Base-by-base conservation (phyloP, 37 sponge, comb jelly and placozoan species). In the Haliclona indistincta region DNA sequence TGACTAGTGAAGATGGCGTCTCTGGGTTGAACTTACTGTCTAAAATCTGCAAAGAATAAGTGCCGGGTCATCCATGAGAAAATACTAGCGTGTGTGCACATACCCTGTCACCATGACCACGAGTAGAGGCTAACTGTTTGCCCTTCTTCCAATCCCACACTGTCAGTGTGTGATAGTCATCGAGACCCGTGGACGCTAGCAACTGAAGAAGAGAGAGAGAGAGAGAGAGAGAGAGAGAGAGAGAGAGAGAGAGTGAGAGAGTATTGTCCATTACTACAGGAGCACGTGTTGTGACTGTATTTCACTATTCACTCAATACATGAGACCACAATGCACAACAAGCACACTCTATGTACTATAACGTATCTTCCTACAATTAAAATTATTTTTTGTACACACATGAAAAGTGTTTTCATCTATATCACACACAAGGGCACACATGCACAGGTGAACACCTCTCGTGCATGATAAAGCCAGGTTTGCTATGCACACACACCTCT, bases 101-200 rank as follows among this genome's bases (percentile, higher is more conserved):
- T 1, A 86, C 86, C 70, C 73, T 81, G 47, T 91, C 92, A 30
- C 71, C 74, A 70, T 91, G 92, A 41, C 88, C 92, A 32, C 88
- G 47, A 0, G 80, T 43, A 35, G 88, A 78, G 26, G 92, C 84
- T 26, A 91, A 8, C 19, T 70, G 13, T 71, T 79, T 91, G n/a
- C 99, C 99, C 45, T 89, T 81, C 54, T 40, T 39, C 99, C 99
- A 97, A 33, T 91, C 81, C 95, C 94, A 94, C 40, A 97, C 85
- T 53, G 73, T 80, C 38, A 97, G 56, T 1, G 80, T 73, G 71
- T 94, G 92, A 63, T 86, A 43, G 56, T 91, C 88, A 39, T 97
- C 99, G 33, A 95, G 74, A 47, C 99, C 99, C 15, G 92, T 90
- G 30, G 93, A 89, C 0, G 85, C 93, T 38, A 97, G 86, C 39